Evolutionary conservation across 2,888 invertebrate genomes (phyloP).

Genomic region (Zootermopsis nevadensis): DNA sequence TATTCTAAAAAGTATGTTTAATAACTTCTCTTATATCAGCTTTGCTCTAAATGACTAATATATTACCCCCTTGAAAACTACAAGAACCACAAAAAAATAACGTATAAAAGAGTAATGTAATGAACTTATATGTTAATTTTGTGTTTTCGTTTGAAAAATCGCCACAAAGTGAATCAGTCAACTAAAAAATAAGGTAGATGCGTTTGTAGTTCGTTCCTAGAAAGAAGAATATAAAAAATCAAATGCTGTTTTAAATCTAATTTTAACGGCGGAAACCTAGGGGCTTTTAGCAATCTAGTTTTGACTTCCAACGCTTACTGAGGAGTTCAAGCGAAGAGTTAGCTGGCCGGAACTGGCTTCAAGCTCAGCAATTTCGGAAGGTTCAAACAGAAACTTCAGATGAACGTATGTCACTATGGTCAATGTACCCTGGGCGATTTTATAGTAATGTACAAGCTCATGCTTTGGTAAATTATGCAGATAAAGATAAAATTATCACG

Average conservation of each 20-base stretch:
- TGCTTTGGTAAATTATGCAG: background rate
- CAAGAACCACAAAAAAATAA: slow-evolving; percentile 37
- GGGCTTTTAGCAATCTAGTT: slow-evolving; percentile 39
- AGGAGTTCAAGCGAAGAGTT: slow-evolving; percentile 33
- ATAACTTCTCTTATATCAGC: slow-evolving; percentile 20
- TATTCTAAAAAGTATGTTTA: background rate
- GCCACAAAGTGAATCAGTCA: slow-evolving; percentile 40
- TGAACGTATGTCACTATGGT: slow-evolving; percentile 32
- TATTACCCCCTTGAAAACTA: slow-evolving; percentile 2
- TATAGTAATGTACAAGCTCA: background rate
- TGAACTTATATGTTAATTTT: slow-evolving; percentile 40
- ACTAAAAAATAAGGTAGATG: slow-evolving; percentile 39
- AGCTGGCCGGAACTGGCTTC: slow-evolving; percentile 26
- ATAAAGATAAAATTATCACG: background rate
- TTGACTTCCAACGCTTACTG: slow-evolving; percentile 24
- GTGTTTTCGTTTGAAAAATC: slow-evolving; percentile 41
- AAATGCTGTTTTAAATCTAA: slow-evolving; percentile 41
- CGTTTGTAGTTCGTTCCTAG: background rate
- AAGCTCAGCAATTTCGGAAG: slow-evolving; percentile 28
- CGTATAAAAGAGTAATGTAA: slow-evolving; percentile 34
- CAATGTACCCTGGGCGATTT: slow-evolving; percentile 35
- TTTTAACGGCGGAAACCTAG: slow-evolving; percentile 22
- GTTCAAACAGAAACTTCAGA: background rate
- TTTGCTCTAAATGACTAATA: slow-evolving; percentile 21
- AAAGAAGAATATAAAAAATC: slow-evolving; percentile 29